Evolutionary conservation across 64 coral and sea anemone genomes (phyloP), one percentile per base, ranked within the genome.

Genomic region (Montipora capricornis): DNA sequence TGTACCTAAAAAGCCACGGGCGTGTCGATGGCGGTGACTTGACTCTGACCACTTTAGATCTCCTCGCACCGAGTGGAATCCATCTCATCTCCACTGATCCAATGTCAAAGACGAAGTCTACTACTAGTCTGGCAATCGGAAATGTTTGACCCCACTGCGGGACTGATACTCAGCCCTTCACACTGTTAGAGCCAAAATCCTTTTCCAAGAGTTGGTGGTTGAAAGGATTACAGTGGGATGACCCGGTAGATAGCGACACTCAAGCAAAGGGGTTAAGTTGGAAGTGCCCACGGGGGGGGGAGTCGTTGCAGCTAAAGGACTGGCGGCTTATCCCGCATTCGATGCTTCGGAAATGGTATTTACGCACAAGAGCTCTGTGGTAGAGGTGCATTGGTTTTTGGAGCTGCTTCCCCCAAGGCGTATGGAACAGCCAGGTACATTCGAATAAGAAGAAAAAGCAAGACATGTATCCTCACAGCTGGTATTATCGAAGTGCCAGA

Each of bases 21-120:
- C 88, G 94, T 53, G 37, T 90, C n/a, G 94, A 95, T 52, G 90
- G 80, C 70, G 94, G 4, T n/a, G n/a, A n/a, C n/a, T n/a, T n/a
- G n/a, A n/a, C n/a, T n/a, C n/a, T n/a, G n/a, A n/a, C n/a, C n/a
- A n/a, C n/a, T n/a, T n/a, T n/a, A n/a, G n/a, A n/a, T n/a, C n/a
- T n/a, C 44, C 48, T 75, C 9, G 24, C 49, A 44, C 84, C 20
- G 59, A 68, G 49, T 49, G 86, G 26, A 77, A 60, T 75, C n/a
- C 5, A 49, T 47, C n/a, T 46, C 44, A 20, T 57, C 86, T 48
- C 49, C n/a, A n/a, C 13, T 88, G 86, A 50, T 88, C 14, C 77
- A 80, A 78, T 52, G 74, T 67, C 88, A 6, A 90, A n/a, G n/a
- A n/a, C n/a, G n/a, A n/a, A n/a, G n/a, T n/a, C n/a, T n/a, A n/a